A percentile compares a stretch with the other conserved stretches of the same genome.
These are phyloP conservation scores for Trichogramma dendrolimi DNA, from an alignment of 2,888 invertebrate species.

Conservation along the genomic window DNA sequence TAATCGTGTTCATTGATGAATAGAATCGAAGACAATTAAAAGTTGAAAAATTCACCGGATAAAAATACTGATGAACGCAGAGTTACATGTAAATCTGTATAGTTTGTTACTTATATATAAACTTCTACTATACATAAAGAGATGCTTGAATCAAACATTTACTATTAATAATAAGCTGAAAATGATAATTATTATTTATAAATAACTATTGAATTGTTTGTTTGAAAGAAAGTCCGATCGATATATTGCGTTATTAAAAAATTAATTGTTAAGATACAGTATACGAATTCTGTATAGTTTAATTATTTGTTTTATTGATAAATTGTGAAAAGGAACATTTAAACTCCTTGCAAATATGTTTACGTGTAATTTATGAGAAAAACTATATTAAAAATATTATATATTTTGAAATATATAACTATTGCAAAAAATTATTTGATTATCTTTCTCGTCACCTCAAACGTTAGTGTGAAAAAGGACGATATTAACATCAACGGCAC, in stretches of 20 bases:
- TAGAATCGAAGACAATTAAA: slow-evolving; percentile 6
- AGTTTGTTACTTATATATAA: slow-evolving; percentile 20
- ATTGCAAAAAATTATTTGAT: too few species aligned
- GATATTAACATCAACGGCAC: too few species aligned
- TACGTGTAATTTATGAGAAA: too few species aligned
- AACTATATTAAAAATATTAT: too few species aligned
- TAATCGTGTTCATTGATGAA: background rate
- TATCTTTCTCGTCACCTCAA: too few species aligned
- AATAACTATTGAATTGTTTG: slow-evolving; percentile 18
- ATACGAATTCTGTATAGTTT: background rate
- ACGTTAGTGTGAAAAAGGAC: too few species aligned
- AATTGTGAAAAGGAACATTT: background rate
- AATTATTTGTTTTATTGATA: background rate
- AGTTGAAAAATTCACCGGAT: background rate
- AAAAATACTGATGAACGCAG: slow-evolving; percentile 4
- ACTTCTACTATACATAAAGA: slow-evolving; percentile 16
- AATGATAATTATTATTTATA: too few species aligned
- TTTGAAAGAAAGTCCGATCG: slow-evolving; percentile 7
- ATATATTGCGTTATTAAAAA: background rate
- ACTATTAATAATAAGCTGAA: too few species aligned
- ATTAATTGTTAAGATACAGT: background rate
- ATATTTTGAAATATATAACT: too few species aligned
- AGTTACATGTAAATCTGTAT: slow-evolving; percentile 8
- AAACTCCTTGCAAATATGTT: background rate
- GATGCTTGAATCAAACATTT: slow-evolving; percentile 9